phyloP scores from a whole-genome alignment of 2,888 invertebrate genomes.

The Trilocha varians region DNA sequence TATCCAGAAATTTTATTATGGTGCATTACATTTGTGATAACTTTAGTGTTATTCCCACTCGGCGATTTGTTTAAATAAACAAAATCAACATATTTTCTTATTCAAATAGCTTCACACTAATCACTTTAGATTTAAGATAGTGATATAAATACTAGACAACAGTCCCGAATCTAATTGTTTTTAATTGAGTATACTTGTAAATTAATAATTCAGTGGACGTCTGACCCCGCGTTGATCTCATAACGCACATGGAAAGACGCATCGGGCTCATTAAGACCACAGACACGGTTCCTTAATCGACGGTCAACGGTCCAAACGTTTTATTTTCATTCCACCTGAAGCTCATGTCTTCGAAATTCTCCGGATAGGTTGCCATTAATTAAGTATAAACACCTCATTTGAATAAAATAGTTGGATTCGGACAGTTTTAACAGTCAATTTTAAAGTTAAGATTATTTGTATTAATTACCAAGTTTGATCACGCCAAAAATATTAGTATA shows the following conservation, averaged over 20 bases:
- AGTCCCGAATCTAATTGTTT: slow-evolving; percentile 31
- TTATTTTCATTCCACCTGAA: slow-evolving; percentile 32
- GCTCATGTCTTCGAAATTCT: slow-evolving; percentile 23
- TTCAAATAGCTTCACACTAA: neutral
- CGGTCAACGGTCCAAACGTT: slow-evolving; percentile 44
- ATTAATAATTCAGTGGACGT: slow-evolving; percentile 55
- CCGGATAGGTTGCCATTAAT: slow-evolving; percentile 21
- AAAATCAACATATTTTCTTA: neutral
- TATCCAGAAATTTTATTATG: too few relatives aligned
- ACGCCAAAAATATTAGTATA: neutral
- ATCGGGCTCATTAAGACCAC: slow-evolving; percentile 56
- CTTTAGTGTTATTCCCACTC: too few relatives aligned
- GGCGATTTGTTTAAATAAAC: too few relatives aligned
- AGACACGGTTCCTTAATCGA: slow-evolving; percentile 57
- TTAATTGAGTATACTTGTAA: slow-evolving; percentile 65
- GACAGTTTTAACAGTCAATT: too few relatives aligned
- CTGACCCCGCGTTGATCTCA: slow-evolving; percentile 61
- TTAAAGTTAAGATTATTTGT: neutral
- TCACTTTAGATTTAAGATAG: neutral
- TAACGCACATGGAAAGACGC: slow-evolving; percentile 50
- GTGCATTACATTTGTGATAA: too few relatives aligned
- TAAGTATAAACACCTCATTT: slow-evolving; percentile 17
- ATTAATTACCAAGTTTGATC: neutral
- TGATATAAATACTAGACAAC: neutral
- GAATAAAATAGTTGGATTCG: neutral